Conservation (phyloP, 1,140 invertebrate species). For the Mya arenaria region DNA sequence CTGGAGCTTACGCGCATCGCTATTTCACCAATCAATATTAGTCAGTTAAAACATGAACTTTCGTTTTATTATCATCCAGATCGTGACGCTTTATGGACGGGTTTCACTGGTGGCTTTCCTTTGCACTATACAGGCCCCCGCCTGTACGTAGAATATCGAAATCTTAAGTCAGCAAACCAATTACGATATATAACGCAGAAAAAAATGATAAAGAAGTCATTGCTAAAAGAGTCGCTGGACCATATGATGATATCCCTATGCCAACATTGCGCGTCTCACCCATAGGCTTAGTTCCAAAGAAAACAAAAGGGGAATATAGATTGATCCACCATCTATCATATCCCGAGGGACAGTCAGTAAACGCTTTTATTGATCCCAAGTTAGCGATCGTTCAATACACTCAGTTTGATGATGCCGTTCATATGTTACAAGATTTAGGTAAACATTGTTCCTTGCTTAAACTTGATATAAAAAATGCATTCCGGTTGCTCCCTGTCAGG, state of each 20-base stretch:
- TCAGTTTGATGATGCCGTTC: conserved; percentile 54
- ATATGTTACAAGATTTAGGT: conserved; percentile 47
- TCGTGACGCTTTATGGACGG: not conserved
- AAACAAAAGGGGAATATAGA: not conserved
- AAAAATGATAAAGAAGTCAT: conserved; percentile 29
- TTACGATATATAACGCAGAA: not conserved
- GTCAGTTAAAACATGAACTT: not conserved
- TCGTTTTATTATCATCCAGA: not conserved
- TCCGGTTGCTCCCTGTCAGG: conserved; percentile 34
- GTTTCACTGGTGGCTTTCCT: conserved; percentile 19
- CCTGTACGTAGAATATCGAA: not conserved
- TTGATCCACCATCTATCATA: conserved; percentile 18
- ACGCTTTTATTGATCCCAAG: conserved; percentile 50
- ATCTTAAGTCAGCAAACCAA: not conserved
- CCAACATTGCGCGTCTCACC: not conserved
- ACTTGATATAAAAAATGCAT: conserved; percentile 37
- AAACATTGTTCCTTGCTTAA: conserved; percentile 5
- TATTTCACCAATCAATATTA: not conserved
- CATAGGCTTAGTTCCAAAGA: conserved; percentile 23
- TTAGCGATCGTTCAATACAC: conserved; percentile 46
- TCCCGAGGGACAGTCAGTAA: not conserved
- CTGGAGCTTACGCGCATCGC: not conserved
- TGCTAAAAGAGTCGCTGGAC: not conserved
- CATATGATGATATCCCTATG: not conserved
- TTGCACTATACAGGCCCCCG: not conserved